phyloP scores from a whole-genome alignment of 2,888 invertebrate species.

The Rugalucina vietnamica region DNA sequence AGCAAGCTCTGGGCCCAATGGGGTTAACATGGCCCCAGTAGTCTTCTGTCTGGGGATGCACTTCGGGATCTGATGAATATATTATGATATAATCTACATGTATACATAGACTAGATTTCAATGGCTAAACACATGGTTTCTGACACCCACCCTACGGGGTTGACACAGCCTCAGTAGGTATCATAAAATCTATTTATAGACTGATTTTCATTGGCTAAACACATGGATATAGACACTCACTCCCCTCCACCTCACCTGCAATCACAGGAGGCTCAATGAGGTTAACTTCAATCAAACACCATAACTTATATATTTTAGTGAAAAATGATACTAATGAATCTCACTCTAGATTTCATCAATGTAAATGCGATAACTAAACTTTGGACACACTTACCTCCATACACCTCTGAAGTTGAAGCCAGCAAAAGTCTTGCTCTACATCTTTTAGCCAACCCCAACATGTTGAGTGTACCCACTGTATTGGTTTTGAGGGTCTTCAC shows the following conservation, averaged over 20 bases:
- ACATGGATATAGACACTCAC: too few relatives aligned
- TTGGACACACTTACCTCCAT: slow-evolving; percentile 87
- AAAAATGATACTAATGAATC: too few relatives aligned
- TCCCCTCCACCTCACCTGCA: too few relatives aligned
- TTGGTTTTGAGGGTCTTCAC: slow-evolving; percentile 99
- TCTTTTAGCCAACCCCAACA: slow-evolving; percentile 93
- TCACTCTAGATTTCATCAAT: neutral
- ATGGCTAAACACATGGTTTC: too few relatives aligned
- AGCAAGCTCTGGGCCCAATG: slow-evolving; percentile 94
- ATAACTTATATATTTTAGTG: too few relatives aligned
- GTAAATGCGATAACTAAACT: neutral
- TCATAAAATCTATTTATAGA: too few relatives aligned
- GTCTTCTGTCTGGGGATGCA: slow-evolving; percentile 98
- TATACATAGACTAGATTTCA: too few relatives aligned
- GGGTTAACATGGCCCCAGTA: slow-evolving; percentile 99
- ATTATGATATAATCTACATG: neutral
- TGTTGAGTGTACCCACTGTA: slow-evolving; percentile 90
- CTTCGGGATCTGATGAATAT: slow-evolving; percentile 91
- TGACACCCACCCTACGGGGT: too few relatives aligned
- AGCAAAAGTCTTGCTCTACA: slow-evolving; percentile 96
- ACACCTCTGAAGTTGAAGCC: slow-evolving; percentile 99
- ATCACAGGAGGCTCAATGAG: too few relatives aligned
- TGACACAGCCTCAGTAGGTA: too few relatives aligned
- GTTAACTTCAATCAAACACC: too few relatives aligned
- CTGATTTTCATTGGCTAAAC: too few relatives aligned